phyloP scores from a whole-genome alignment of 1,140 invertebrate species.

The Bombus picipes region DNA sequence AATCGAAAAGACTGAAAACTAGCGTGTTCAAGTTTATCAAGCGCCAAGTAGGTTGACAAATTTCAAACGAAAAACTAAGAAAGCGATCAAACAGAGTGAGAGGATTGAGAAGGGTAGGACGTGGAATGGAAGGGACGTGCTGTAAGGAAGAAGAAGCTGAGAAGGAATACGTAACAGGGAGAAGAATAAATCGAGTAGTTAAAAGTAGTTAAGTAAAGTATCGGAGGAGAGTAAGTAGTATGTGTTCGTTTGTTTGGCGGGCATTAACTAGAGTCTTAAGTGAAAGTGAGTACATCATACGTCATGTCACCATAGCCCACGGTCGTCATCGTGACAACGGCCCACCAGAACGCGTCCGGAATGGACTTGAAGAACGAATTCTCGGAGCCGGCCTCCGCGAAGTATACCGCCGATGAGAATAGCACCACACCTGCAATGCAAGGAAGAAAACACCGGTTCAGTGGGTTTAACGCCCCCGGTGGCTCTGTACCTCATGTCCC shows the following conservation, averaged over 20 bases:
- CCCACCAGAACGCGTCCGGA: slow-evolving; percentile 98
- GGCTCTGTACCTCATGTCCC: slow-evolving; percentile 95
- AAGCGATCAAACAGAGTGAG: slow-evolving; percentile 28
- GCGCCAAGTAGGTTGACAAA: slow-evolving; percentile 14
- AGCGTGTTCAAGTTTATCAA: slow-evolving; percentile 33
- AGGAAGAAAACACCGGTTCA: slow-evolving; percentile 81
- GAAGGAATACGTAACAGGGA: not conserved
- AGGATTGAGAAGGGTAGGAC: not conserved
- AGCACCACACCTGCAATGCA: slow-evolving; percentile 95
- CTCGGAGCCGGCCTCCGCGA: slow-evolving; percentile 98
- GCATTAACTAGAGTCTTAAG: slow-evolving; percentile 85
- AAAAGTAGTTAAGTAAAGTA: slow-evolving; percentile 20
- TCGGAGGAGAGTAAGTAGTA: slow-evolving; percentile 39
- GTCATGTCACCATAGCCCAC: slow-evolving; percentile 99
- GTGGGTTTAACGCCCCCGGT: slow-evolving; percentile 79
- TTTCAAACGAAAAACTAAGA: not conserved
- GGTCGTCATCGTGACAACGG: slow-evolving; percentile 90
- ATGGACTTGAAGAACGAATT: slow-evolving; percentile 99
- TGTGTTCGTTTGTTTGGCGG: slow-evolving; percentile 72
- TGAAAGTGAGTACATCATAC: slow-evolving; percentile 92
- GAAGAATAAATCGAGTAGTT: not conserved
- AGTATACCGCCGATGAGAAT: slow-evolving; percentile 99
- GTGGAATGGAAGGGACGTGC: not conserved
- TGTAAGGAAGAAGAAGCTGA: not conserved
- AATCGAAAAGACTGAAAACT: slow-evolving; percentile 14